phyloP scores from a whole-genome alignment of 2,113 vertebrate species.

The Pampusana beccarii region DNA sequence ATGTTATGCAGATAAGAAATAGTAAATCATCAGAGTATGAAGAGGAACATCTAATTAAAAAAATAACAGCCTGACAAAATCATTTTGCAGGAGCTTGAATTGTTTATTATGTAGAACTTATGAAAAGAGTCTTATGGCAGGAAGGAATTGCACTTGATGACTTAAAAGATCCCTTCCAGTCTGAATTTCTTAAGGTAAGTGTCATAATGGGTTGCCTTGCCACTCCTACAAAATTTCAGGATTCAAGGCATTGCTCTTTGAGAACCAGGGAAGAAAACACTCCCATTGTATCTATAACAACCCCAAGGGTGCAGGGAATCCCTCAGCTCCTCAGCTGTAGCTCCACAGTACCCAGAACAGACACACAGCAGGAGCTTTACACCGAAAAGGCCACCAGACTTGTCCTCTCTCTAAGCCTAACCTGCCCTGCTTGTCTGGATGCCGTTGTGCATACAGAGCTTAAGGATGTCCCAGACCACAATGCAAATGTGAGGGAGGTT shows the following conservation, averaged over 20 bases:
- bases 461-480: neutral
- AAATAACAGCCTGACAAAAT: neutral
- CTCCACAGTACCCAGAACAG: neutral
- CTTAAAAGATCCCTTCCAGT: neutral
- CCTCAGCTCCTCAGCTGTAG: neutral
- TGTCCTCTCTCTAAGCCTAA: neutral
- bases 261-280: neutral
- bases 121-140: neutral
- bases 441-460: accelerated
- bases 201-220: neutral
- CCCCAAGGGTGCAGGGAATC: neutral
- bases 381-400: neutral
- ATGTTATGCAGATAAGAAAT: neutral
- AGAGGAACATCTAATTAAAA: neutral
- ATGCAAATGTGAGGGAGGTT: neutral
- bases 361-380: neutral
- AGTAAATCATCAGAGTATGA: neutral
- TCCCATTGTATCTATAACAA: neutral
- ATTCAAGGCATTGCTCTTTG: neutral
- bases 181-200: neutral
- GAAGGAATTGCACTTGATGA: neutral
- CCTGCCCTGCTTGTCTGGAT: neutral
- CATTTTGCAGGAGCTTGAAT: neutral
- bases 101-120: neutral
- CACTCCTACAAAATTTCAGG: neutral